Evolutionary conservation across 2,888 invertebrate species (phyloP).

Genomic region (Drosophila mayaguana): DNA sequence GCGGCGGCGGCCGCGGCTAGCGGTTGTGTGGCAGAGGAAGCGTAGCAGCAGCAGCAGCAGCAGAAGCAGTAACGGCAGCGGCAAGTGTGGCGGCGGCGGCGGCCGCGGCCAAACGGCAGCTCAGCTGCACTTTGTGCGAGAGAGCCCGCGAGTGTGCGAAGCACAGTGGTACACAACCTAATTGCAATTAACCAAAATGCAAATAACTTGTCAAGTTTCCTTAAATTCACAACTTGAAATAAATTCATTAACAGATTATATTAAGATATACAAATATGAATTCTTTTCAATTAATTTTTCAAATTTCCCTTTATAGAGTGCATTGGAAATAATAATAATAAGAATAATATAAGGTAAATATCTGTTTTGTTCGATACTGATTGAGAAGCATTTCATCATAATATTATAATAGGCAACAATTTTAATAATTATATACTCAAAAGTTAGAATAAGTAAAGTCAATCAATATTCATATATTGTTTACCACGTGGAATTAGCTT

Average conservation of each 20-base stretch:
- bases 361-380: background rate
- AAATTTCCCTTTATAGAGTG: too few relatives aligned
- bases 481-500: slow-evolving; percentile 47
- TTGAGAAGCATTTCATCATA: background rate
- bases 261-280: background rate
- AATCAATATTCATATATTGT: background rate
- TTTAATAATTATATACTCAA: background rate
- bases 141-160: slow-evolving; percentile 56
- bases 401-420: background rate
- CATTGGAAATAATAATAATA: too few relatives aligned
- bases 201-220: background rate
- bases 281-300: background rate
- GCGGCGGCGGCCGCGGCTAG: slow-evolving; percentile 73
- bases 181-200: slow-evolving; percentile 13
- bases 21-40: slow-evolving; percentile 77
- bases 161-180: slow-evolving; percentile 43
- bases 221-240: background rate
- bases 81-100: slow-evolving; percentile 69
- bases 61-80: slow-evolving; percentile 58
- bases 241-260: background rate
- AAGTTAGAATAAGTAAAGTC: background rate
- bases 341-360: too few relatives aligned
- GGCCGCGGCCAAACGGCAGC: slow-evolving; percentile 76
- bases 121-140: slow-evolving; percentile 81
- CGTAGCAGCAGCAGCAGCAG: slow-evolving; percentile 59